Percentiles rank a stretch among this genome's conserved stretches.
phyloP scores from a whole-genome alignment of 2,113 vertebrate genomes.

The Chiloscyllium plagiosum region DNA sequence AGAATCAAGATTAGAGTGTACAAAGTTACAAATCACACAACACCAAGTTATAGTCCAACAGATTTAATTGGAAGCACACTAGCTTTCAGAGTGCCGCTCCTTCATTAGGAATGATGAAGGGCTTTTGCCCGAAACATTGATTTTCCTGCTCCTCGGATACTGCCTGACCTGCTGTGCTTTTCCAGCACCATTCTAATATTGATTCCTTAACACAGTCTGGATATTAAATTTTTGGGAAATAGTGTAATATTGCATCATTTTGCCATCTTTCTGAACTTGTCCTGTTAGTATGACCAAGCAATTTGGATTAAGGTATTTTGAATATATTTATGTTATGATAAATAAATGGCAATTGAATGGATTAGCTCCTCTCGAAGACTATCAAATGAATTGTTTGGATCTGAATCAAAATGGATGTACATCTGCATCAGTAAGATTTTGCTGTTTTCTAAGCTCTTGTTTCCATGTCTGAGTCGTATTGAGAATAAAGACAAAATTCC shows the following conservation, averaged over 20 bases:
- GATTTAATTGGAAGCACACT: too few species aligned
- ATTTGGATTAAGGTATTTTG: not conserved
- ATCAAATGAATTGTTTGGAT: not conserved
- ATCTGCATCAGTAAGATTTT: not conserved
- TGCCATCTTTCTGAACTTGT: not conserved
- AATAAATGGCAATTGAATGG: not conserved
- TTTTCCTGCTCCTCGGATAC: too few species aligned
- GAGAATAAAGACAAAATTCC: not conserved
- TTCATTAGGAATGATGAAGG: too few species aligned
- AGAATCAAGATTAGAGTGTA: too few species aligned
- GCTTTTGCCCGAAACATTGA: too few species aligned
- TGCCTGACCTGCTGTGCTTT: too few species aligned
- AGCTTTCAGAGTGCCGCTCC: too few species aligned
- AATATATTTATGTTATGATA: not conserved
- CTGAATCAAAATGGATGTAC: not conserved
- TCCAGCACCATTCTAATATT: too few species aligned
- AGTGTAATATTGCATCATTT: not conserved
- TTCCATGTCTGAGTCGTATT: not conserved
- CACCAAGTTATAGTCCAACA: too few species aligned
- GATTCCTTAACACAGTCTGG: not conserved
- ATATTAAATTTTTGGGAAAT: not conserved
- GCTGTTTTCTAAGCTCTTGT: not conserved
- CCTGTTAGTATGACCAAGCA: not conserved
- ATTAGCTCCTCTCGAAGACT: not conserved
- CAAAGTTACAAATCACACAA: too few species aligned